These are phyloP conservation scores for Mustela erminea DNA, from an alignment of 2,797 vertebrate species.

Conservation along the genomic window DNA sequence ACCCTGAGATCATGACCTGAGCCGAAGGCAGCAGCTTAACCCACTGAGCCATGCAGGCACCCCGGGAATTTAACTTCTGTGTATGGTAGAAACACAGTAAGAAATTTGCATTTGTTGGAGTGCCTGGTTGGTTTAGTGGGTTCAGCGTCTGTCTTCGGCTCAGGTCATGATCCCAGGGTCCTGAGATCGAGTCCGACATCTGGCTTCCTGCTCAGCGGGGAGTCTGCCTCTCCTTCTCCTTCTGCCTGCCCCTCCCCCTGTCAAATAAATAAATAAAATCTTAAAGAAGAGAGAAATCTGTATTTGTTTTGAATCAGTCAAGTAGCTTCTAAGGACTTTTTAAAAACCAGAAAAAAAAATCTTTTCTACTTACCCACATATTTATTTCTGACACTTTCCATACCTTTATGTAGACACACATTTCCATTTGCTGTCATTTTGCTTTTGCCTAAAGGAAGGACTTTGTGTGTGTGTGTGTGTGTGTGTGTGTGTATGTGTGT, in stretches of 20 bases:
- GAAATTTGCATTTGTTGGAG: background rate
- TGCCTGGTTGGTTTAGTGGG: background rate
- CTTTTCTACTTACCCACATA: background rate
- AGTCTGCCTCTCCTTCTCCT: background rate
- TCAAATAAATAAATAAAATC: background rate
- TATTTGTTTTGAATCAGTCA: background rate
- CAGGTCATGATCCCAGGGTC: background rate
- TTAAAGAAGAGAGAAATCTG: background rate
- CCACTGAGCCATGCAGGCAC: too few relatives aligned
- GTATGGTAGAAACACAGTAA: background rate
- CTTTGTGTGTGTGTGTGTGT: too few relatives aligned
- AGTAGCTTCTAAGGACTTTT: background rate
- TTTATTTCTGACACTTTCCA: background rate
- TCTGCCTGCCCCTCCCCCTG: background rate
- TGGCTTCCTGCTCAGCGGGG: background rate
- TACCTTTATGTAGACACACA: background rate
- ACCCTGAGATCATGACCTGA: too few relatives aligned
- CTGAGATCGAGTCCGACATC: accelerated
- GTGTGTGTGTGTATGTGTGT: too few relatives aligned
- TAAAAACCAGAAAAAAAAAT: background rate
- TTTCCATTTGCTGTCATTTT: background rate
- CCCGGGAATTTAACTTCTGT: background rate
- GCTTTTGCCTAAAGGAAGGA: background rate
- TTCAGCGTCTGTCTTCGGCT: background rate
- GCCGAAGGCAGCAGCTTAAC: too few relatives aligned